phyloP scores from a whole-genome alignment of 2,113 vertebrate genomes.

The Leiothrix lutea region DNA sequence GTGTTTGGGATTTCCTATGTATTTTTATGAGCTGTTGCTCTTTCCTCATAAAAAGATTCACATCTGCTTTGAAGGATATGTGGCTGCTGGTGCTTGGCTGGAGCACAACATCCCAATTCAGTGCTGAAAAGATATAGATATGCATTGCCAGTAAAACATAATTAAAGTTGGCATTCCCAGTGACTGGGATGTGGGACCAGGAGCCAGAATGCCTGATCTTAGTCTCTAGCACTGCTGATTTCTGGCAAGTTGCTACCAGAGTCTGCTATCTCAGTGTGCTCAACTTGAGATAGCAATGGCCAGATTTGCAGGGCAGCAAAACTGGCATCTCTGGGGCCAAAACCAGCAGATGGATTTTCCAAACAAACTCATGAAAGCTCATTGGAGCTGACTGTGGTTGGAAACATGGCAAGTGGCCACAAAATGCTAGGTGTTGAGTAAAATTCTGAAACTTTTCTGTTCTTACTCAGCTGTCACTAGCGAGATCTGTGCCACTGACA shows the following conservation, averaged over 20 bases:
- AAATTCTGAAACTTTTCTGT: background rate
- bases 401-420: background rate
- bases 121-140: background rate
- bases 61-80: conserved; percentile 26
- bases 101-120: background rate
- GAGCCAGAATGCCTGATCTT: conserved; percentile 13
- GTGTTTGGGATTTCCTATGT: conserved; percentile 31
- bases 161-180: conserved; percentile 39
- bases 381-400: background rate
- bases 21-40: conserved; percentile 28
- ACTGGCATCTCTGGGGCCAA: background rate
- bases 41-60: conserved; percentile 2
- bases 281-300: background rate
- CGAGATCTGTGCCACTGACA: background rate
- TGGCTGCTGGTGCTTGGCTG: background rate
- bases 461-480: background rate
- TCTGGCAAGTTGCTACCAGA: conserved; percentile 11
- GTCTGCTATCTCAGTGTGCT: background rate
- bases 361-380: background rate
- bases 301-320: conserved; percentile 33
- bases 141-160: conserved; percentile 23
- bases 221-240: conserved; percentile 13
- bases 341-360: conserved; percentile 43
- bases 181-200: background rate
- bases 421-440: background rate